phyloP scores from a whole-genome alignment of 2,797 vertebrate genomes.

The Acanthornis magna region DNA sequence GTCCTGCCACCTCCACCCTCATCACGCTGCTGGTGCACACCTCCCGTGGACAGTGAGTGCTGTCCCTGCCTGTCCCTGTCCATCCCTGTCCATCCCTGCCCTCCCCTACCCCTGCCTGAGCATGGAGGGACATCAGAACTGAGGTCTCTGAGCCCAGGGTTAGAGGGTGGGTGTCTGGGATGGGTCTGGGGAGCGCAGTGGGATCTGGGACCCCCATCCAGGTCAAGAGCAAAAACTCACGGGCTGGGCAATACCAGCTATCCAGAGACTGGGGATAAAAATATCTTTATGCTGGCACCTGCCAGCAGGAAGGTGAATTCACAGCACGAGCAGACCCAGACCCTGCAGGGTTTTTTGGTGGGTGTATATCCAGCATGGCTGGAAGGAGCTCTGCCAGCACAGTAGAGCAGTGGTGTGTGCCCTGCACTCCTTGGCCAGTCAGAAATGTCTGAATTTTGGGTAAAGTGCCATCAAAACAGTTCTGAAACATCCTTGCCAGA shows the following conservation, averaged over 20 bases:
- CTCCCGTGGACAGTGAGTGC: slow-evolving; percentile 89
- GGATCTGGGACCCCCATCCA: too few species aligned
- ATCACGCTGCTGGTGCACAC: slow-evolving; percentile 93
- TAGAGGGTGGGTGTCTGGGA: not conserved
- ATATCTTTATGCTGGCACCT: not conserved
- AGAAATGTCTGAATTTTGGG: not conserved
- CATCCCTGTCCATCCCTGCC: not conserved
- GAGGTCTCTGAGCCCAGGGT: not conserved
- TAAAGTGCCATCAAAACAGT: not conserved
- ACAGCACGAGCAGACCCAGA: not conserved
- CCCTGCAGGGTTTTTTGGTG: not conserved
- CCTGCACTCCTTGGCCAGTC: not conserved
- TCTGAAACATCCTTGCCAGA: not conserved
- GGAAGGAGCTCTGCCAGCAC: not conserved
- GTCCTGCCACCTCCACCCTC: slow-evolving; percentile 92
- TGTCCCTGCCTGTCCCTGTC: not conserved
- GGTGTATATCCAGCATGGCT: not conserved
- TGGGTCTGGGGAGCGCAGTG: not conserved
- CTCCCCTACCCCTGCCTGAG: not conserved
- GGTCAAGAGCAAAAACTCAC: not conserved
- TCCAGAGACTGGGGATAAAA: not conserved
- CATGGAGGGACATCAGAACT: accelerated
- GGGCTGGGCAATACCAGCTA: not conserved
- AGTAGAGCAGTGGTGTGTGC: too few species aligned
- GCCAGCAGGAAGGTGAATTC: not conserved